Evolutionary conservation across 2,888 invertebrate species (phyloP), one percentile per base, ranked within the genome.

Genomic region (Scaptomyza caliginosa): DNA sequence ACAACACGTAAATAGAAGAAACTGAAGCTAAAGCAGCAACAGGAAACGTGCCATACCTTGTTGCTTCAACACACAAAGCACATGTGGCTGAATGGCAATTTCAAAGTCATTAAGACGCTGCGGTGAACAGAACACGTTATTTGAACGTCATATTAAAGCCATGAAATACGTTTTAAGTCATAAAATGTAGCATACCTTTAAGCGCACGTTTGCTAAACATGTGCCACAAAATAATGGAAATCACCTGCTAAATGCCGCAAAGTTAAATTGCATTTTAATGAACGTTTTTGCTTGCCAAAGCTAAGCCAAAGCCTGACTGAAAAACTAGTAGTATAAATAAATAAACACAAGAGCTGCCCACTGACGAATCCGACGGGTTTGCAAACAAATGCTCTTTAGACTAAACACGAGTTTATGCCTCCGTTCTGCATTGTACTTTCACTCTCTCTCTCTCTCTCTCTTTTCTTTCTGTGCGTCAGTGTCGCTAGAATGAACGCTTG

Each of bases 61-160:
- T 46, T 59, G 59, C 46, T 46, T 46, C 17, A 21, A 21, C 34
- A n/a, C 17, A 8, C 28, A 24, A 40, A 26, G 39, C 56, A 62
- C 36, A 48, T 36, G 38, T 49, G 43, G 26, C 38, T 42, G 34
- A 16, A 16, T 38, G 59, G 65, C 68, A 78, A 70, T 80, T 82
- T 82, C 62, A 74, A 82, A 85, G 83, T 79, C 80, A 85, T 81
- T 85, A 85, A 79, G 80, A 76, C 51, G 58, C 51, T 51, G 63
- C 57, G 67, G 45, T 52, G 42, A 49, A 21, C 24, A 36, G 21
- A 40, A 57, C n/a, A 46, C 34, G 46, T 48, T 49, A 30, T 54
- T 67, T 68, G 57, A 57, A 73, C 56, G n/a, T 49, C 68, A 63
- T 57, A 64, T 64, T 74, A 68, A 74, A 71, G 54, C 50, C 51